These are phyloP conservation scores for Lasiommata megera DNA, from an alignment of 2,888 invertebrate species.

Conservation along the genomic window DNA sequence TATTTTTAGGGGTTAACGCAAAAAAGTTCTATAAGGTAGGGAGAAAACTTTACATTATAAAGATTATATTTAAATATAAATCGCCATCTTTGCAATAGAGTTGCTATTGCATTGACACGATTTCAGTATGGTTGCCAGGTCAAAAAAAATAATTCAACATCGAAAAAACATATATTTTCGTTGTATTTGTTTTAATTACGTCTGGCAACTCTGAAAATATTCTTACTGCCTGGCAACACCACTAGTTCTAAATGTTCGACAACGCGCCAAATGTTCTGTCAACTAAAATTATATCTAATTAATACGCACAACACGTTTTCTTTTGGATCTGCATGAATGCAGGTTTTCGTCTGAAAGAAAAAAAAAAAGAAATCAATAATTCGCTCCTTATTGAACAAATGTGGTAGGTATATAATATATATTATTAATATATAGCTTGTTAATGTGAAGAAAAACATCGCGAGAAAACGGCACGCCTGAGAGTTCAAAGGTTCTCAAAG, in stretches of 20 bases:
- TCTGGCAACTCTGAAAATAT: not conserved
- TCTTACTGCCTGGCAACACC: constrained; percentile 23
- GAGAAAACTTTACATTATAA: not conserved
- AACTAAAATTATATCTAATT: constrained; percentile 49
- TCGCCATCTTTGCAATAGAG: not conserved
- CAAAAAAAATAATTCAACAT: constrained; percentile 1
- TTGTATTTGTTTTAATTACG: constrained; percentile 8
- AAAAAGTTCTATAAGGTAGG: not conserved
- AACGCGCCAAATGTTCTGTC: constrained; percentile 58
- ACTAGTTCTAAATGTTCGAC: constrained; percentile 43
- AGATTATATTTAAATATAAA: not conserved
- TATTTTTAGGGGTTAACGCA: too few species aligned
- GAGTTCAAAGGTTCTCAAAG: too few species aligned
- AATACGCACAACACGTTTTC: constrained; percentile 57
- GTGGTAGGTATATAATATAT: too few species aligned
- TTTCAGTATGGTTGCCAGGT: not conserved
- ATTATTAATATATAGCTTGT: too few species aligned
- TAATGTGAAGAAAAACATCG: too few species aligned
- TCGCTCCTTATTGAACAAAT: too few species aligned
- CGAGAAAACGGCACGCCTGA: too few species aligned
- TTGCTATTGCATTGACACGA: not conserved
- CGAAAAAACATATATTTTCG: constrained; percentile 15
- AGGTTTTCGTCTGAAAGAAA: constrained; percentile 50
- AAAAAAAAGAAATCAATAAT: constrained; percentile 12
- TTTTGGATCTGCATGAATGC: constrained; percentile 50